A percentile compares a stretch with the other conserved stretches of the same genome.
These are phyloP conservation scores for Platorchestia sp. DNA, from an alignment of 1,140 invertebrate species.

Conservation along the genomic window DNA sequence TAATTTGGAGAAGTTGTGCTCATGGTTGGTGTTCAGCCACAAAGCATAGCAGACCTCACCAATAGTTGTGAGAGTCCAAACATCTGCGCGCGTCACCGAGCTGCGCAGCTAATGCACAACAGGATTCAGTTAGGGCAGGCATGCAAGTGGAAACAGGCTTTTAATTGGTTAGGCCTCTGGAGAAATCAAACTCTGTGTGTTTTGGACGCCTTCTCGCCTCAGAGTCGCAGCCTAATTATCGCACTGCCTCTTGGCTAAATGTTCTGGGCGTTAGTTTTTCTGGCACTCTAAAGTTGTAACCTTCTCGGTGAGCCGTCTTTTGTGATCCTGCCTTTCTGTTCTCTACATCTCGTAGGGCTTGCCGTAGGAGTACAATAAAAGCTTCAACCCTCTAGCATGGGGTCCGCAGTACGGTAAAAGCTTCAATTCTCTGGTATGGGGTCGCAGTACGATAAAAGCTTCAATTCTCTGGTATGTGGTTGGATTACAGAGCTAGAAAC, in stretches of 20 bases:
- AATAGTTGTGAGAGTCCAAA: not conserved
- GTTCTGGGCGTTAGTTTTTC: not conserved
- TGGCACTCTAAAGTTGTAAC: not conserved
- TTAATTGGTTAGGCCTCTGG: constrained; percentile 43
- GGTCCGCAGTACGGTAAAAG: not conserved
- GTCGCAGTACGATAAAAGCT: not conserved
- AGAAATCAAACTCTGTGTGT: constrained; percentile 47
- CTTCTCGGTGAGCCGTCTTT: not conserved
- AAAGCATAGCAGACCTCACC: not conserved
- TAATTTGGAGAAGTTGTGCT: no score
- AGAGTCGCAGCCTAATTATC: constrained; percentile 31
- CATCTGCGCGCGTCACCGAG: not conserved
- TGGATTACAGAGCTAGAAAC: no score
- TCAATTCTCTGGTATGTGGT: no score
- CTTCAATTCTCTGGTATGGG: no score
- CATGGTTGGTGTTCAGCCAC: no score
- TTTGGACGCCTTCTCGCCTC: constrained; percentile 25
- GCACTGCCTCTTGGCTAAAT: constrained; percentile 10
- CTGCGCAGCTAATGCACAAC: not conserved
- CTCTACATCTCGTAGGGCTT: not conserved
- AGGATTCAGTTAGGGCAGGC: constrained; percentile 32
- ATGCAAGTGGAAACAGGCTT: constrained; percentile 51
- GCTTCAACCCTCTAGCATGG: not conserved
- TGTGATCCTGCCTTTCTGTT: not conserved
- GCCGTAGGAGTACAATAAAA: not conserved